Evolutionary conservation across 2,888 invertebrate species (phyloP).

Genomic region (Callyntrura guangdongensis): DNA sequence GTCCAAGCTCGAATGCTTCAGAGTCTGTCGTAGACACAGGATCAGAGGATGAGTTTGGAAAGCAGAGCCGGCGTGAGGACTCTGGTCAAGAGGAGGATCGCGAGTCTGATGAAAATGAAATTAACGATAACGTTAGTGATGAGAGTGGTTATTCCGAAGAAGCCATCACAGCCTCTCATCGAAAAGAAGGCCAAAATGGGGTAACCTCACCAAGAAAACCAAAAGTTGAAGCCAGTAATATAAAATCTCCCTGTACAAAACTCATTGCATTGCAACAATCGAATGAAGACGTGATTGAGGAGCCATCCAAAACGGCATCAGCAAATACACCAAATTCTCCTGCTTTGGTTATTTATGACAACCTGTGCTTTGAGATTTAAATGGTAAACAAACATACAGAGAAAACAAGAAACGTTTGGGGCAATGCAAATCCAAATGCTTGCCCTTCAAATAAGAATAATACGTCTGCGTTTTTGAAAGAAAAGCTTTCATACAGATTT

Average conservation of each 20-base stretch:
- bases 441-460: not conserved
- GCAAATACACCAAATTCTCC: conserved; percentile 61
- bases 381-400: conserved; percentile 2
- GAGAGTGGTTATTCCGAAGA: conserved; percentile 96
- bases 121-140: conserved; percentile 92
- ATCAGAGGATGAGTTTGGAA: conserved; percentile 81
- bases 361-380: conserved; percentile 84
- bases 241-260: conserved; percentile 71
- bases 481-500: not conserved
- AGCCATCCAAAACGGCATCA: conserved; percentile 41
- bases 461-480: not conserved
- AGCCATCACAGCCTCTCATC: conserved; percentile 62
- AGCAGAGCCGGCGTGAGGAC: conserved; percentile 76
- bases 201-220: conserved; percentile 24
- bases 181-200: conserved; percentile 71
- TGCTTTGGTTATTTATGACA: conserved; percentile 83
- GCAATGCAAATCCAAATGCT: conserved; percentile 8
- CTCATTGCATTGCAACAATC: conserved; percentile 27
- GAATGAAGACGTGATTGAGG: conserved; percentile 49
- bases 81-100: conserved; percentile 79
- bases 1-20: conserved; percentile 78
- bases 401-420: not conserved
- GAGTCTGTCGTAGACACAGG: conserved; percentile 77
- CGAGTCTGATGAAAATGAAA: conserved; percentile 86
- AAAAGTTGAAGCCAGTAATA: conserved; percentile 64